Conservation (phyloP, 2,113 vertebrate genomes). For the Nibea coibor region DNA sequence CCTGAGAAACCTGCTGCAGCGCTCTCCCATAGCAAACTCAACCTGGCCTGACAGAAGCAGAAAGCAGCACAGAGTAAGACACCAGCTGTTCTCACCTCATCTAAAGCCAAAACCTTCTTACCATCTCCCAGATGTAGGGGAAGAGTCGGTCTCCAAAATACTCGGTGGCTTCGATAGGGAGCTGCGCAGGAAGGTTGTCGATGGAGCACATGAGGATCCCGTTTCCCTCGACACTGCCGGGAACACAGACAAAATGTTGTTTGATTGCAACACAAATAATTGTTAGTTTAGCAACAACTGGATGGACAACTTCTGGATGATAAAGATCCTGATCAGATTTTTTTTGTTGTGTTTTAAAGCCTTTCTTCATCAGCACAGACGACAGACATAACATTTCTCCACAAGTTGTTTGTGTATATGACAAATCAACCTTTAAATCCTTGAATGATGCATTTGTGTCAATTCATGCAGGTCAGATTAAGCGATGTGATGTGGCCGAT, state of each 20-base stretch:
- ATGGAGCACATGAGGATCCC: slow-evolving; percentile 99
- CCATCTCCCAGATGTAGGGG: slow-evolving; percentile 98
- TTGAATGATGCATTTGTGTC: no score
- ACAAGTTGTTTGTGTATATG: no score
- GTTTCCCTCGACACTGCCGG: slow-evolving; percentile 91
- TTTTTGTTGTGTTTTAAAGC: no score
- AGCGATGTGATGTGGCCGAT: no score
- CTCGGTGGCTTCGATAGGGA: slow-evolving; percentile 96
- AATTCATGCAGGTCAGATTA: no score
- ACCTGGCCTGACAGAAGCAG: background rate
- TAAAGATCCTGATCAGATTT: no score
- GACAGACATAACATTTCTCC: no score
- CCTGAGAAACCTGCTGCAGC: slow-evolving; percentile 1
- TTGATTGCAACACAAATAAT: background rate
- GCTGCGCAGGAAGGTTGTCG: slow-evolving; percentile 97
- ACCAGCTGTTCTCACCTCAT: background rate
- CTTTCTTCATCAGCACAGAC: no score
- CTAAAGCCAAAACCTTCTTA: slow-evolving; percentile 76
- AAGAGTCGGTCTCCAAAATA: slow-evolving; percentile 97
- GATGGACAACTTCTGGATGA: no score
- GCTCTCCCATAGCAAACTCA: slow-evolving; percentile 32
- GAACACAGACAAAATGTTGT: slow-evolving; percentile 40
- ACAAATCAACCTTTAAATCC: no score
- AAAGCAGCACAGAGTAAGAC: background rate
- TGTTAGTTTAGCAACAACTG: no score